These are phyloP conservation scores for Aulostomus chinensis DNA, from an alignment of 2,797 vertebrate genomes.

Conservation along the genomic window DNA sequence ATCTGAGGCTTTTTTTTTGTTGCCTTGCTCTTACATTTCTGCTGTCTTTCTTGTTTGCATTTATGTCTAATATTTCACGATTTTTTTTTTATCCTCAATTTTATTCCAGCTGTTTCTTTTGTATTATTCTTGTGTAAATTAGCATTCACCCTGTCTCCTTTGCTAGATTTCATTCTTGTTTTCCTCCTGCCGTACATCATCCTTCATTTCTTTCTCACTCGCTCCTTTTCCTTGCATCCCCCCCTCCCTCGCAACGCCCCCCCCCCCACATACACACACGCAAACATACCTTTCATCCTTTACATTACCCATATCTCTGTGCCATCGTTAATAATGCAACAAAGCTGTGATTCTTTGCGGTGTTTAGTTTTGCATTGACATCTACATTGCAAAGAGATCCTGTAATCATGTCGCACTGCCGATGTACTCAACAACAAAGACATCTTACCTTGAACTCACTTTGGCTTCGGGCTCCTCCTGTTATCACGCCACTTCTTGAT, in stretches of 20 bases:
- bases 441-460: conserved; percentile 8
- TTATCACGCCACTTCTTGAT: conserved; percentile 4
- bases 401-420: conserved; percentile 15
- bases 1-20: conserved; percentile 9
- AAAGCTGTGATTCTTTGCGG: conserved; percentile 46
- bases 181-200: neutral
- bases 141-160: no score
- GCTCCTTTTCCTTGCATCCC: no score
- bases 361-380: conserved; percentile 56
- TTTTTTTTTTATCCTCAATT: neutral
- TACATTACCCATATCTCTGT: conserved; percentile 41
- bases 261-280: conserved; percentile 7
- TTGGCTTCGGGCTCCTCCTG: conserved; percentile 19
- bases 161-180: neutral
- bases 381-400: conserved; percentile 5
- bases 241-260: no score
- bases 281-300: conserved; percentile 21
- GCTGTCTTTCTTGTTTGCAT: neutral
- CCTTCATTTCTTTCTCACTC: no score
- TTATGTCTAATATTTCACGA: neutral
- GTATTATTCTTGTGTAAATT: no score
- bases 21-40: conserved; percentile 2
- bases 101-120: neutral
- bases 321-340: conserved; percentile 76
- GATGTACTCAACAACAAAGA: conserved; percentile 34